phyloP scores from a whole-genome alignment of 1,140 invertebrate genomes.

The Papilio glaucus region DNA sequence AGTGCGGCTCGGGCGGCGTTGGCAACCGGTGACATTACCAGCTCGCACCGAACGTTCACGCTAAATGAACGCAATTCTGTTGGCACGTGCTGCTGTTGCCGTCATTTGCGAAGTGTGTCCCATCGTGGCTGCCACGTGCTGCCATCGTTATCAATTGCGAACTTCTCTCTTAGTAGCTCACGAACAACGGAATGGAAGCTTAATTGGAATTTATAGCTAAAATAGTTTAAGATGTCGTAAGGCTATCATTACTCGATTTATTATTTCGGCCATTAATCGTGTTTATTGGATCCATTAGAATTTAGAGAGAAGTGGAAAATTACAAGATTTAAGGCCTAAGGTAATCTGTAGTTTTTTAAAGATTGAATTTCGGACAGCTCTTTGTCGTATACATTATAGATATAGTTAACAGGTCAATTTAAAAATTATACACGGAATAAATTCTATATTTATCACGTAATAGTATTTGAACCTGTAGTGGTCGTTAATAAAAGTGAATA shows the following conservation, averaged over 20 bases:
- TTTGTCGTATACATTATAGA: no score
- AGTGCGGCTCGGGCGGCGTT: neutral
- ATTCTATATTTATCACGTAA: no score
- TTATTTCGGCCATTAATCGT: neutral
- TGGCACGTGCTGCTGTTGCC: neutral
- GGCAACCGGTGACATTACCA: slow-evolving; percentile 15
- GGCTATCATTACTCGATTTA: slow-evolving; percentile 27
- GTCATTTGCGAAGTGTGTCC: neutral
- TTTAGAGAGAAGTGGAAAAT: neutral
- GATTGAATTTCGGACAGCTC: neutral
- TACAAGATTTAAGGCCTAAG: neutral
- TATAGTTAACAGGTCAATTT: no score
- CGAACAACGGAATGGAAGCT: slow-evolving; percentile 12
- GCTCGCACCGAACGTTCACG: neutral
- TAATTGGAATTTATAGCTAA: slow-evolving; percentile 29
- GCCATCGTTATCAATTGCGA: slow-evolving; percentile 1
- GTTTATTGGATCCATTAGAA: neutral
- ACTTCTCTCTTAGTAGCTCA: neutral
- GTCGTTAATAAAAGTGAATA: no score
- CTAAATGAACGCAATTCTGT: slow-evolving; percentile 7
- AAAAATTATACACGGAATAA: no score
- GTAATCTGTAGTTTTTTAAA: neutral
- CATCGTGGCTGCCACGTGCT: slow-evolving; percentile 19
- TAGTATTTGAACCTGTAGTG: no score
- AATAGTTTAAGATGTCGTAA: slow-evolving; percentile 28